phyloP scores from a whole-genome alignment of 2,113 vertebrate species.

The Labeo rohita region DNA sequence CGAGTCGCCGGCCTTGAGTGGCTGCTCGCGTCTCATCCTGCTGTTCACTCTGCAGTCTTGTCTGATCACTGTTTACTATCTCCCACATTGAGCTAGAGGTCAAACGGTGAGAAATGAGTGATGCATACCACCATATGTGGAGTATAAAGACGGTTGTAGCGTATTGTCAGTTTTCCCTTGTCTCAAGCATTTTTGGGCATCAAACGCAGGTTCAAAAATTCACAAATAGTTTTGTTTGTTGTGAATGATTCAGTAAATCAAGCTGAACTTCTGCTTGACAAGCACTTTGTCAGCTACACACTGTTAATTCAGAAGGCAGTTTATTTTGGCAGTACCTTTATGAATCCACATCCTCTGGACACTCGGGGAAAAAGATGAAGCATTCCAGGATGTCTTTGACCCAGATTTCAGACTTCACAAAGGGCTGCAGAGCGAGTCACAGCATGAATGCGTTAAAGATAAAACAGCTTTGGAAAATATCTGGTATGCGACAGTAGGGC shows the following conservation, averaged over 20 bases:
- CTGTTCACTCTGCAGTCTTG: neutral
- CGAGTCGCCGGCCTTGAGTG: neutral
- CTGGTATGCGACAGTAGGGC: constrained; percentile 12
- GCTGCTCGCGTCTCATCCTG: neutral
- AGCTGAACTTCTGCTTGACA: constrained; percentile 15
- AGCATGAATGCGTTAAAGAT: constrained; percentile 16
- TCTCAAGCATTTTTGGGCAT: neutral
- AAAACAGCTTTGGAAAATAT: constrained; percentile 22
- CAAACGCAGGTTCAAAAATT: neutral
- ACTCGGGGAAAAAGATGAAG: constrained; percentile 35
- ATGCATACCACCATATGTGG: neutral
- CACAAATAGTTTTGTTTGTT: neutral
- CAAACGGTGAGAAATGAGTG: neutral
- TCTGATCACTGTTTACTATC: neutral
- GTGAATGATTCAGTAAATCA: constrained; percentile 18
- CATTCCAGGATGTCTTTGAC: constrained; percentile 46
- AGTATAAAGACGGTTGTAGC: neutral
- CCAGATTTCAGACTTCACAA: constrained; percentile 30
- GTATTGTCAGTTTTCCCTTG: neutral
- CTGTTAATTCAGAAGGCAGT: constrained; percentile 41
- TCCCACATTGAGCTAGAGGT: neutral
- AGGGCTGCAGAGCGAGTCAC: constrained; percentile 27
- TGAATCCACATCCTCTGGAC: constrained; percentile 54
- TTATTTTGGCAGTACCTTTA: constrained; percentile 45
- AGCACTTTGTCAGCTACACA: constrained; percentile 20